These are phyloP conservation scores for Dendropsophus ebraccatus DNA, from an alignment of 2,113 vertebrate genomes.

Conservation along the genomic window DNA sequence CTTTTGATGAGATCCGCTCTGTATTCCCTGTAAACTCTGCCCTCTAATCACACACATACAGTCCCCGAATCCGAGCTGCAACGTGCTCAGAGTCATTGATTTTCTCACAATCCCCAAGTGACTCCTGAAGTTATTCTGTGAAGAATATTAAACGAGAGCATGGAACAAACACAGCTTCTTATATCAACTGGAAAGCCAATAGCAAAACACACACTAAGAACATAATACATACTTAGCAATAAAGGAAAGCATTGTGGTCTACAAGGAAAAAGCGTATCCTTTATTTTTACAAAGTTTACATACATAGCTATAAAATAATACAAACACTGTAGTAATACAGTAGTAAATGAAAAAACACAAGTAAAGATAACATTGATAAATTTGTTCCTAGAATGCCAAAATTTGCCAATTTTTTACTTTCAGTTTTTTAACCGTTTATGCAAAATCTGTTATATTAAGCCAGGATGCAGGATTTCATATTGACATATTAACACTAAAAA, in stretches of 20 bases:
- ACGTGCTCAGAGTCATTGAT: slow-evolving; percentile 57
- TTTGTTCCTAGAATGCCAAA: no score
- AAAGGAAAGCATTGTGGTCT: not conserved
- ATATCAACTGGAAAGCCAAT: slow-evolving; percentile 1
- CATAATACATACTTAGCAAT: not conserved
- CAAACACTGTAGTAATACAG: no score
- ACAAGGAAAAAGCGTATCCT: not conserved
- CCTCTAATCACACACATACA: slow-evolving; percentile 55
- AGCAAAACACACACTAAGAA: slow-evolving; percentile 24
- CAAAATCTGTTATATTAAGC: no score
- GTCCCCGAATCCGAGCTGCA: slow-evolving; percentile 50
- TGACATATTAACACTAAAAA: no score
- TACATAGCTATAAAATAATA: no score
- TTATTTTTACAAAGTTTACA: no score
- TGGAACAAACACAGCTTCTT: slow-evolving; percentile 37
- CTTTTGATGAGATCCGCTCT: slow-evolving; percentile 46
- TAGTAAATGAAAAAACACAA: no score
- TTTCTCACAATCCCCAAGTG: slow-evolving; percentile 54
- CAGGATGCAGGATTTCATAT: no score
- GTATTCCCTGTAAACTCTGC: slow-evolving; percentile 52
- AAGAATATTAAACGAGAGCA: slow-evolving; percentile 55
- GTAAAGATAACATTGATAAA: no score
- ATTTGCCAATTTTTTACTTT: no score
- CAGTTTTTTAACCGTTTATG: no score
- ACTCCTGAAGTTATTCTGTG: slow-evolving; percentile 47